phyloP scores from a whole-genome alignment of 2,797 vertebrate species.

The Squalus acanthias region DNA sequence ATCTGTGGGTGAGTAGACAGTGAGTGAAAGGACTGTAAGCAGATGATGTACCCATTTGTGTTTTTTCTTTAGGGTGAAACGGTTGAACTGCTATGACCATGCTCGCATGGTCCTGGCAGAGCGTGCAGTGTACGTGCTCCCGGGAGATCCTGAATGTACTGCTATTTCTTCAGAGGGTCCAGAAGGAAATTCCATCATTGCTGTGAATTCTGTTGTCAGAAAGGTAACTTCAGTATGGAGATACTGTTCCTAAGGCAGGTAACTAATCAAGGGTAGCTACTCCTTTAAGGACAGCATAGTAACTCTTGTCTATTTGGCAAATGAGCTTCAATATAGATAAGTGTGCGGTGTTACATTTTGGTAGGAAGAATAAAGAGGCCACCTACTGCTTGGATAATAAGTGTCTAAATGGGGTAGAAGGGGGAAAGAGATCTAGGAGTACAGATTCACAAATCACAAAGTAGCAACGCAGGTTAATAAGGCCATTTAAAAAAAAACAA shows the following conservation, averaged over 20 bases:
- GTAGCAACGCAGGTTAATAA: neutral
- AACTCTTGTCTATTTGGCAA: neutral
- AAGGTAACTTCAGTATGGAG: constrained; percentile 62
- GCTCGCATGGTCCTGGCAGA: constrained; percentile 92
- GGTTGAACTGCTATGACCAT: constrained; percentile 91
- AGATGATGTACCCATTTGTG: constrained; percentile 4
- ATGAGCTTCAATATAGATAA: neutral
- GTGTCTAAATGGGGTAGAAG: neutral
- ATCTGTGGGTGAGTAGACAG: neutral
- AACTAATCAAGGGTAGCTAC: neutral
- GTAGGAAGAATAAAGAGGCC: neutral
- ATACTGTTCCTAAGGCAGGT: constrained; percentile 37
- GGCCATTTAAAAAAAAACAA: neutral
- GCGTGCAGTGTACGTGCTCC: constrained; percentile 86
- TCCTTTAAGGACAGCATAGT: constrained; percentile 23
- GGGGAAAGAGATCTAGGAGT: neutral
- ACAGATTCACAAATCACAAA: neutral
- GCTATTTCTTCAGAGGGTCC: constrained; percentile 87
- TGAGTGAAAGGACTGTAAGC: neutral
- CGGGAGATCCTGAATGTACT: constrained; percentile 83
- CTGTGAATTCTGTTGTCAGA: constrained; percentile 81
- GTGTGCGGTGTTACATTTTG: neutral
- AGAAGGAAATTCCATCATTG: constrained; percentile 76
- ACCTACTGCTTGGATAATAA: neutral
- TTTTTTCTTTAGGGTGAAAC: constrained; percentile 70